Evolutionary conservation across 2,797 vertebrate species (phyloP).

Genomic region (Gymnothorax reevesii): DNA sequence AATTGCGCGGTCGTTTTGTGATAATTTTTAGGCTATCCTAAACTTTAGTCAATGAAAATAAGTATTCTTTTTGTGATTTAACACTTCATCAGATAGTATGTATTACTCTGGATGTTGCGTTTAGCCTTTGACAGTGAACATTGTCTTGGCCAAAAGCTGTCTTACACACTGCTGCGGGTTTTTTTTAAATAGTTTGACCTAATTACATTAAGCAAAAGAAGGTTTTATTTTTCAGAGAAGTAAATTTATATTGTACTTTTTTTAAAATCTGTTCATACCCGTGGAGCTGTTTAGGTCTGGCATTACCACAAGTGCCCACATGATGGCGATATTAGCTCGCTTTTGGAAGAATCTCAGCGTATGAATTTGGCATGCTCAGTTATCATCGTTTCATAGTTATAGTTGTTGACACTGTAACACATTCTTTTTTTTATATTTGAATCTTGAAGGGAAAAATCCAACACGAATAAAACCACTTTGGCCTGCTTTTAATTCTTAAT

Average conservation of each 20-base stretch:
- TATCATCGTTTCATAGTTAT: neutral
- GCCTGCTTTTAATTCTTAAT: neutral
- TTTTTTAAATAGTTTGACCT: neutral
- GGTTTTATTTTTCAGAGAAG: neutral
- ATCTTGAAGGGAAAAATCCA: neutral
- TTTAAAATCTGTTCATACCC: slow-evolving; percentile 31
- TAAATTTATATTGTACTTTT: slow-evolving; percentile 35
- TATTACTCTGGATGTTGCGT: neutral
- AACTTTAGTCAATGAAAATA: neutral
- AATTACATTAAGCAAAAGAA: neutral
- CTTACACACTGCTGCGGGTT: neutral
- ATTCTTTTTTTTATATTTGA: neutral
- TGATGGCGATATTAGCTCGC: slow-evolving; percentile 53
- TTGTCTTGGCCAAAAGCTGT: neutral
- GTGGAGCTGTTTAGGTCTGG: slow-evolving; percentile 1
- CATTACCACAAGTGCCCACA: slow-evolving; percentile 46
- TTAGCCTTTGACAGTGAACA: neutral
- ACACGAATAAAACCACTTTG: neutral
- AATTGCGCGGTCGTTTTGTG: neutral
- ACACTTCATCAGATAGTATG: neutral
- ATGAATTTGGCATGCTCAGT: neutral
- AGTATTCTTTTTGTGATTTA: neutral
- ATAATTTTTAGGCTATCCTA: neutral
- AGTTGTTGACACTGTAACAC: neutral
- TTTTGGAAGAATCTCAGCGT: neutral